Evolutionary conservation across 2,113 vertebrate species (phyloP), one percentile per base, ranked within the genome.

Genomic region (Corythornis madagascariensis): DNA sequence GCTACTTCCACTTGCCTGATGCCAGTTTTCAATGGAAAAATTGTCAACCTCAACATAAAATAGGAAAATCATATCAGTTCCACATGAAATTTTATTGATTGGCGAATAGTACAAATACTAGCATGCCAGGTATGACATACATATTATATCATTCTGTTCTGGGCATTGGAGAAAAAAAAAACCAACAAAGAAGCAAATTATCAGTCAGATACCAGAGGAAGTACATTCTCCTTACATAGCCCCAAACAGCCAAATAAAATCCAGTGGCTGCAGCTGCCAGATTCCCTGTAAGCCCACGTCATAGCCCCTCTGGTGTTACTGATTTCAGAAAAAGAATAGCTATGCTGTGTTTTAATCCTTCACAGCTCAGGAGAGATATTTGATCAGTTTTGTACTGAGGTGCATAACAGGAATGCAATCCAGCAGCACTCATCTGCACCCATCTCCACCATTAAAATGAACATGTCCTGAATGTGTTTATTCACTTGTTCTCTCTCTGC

Each of bases 401-500:
- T 57, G 13, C 7, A 4, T 25, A 57, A 64, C 3, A 18, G 43
- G 25, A 83, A 47, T 2, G 26, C 25, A 65, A 5, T 13, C 8
- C 20, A 61, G 29, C 43, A 45, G 24, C 19, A 45, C 21, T n/a
- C 2, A 3, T 28, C 59, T 57, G 7, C 24, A 28, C 1, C 16
- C 11, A 10, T 66, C 5, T 72, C 38, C 33, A 72, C 42, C n/a
- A 14, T 21, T 21, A 17, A 40, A 67, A 24, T 7, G 6, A 25
- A 16, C 0, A 1, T 63, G 57, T 13, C 14, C 35, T 25, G 19
- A 52, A 6, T 11, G 6, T 18, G 31, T 33, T 70, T 35, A 16
- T 28, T 57, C 1, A 0, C 31, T n/a, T 3, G 0, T 50, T 19
- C 25, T 14, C 13, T 7, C 15, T 35, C 13, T 75, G 53, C 14